Evolutionary conservation across 2,113 vertebrate genomes (phyloP), one percentile per base, ranked within the genome.

Genomic region (Dromiciops gliroides): DNA sequence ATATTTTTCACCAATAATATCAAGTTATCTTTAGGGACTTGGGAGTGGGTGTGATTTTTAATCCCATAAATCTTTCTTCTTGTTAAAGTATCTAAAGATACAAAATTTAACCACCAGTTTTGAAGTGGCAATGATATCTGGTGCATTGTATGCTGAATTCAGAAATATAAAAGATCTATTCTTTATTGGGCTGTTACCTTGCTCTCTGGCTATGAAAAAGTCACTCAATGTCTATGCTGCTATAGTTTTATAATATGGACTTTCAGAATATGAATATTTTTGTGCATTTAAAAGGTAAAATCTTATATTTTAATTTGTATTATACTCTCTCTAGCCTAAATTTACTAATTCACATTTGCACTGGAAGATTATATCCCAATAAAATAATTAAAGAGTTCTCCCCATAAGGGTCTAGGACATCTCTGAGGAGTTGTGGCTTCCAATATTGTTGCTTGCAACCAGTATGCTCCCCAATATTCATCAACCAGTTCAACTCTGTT

Each of bases 241-340:
- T 94, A 67, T n/a, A 94, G 89, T 50, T 92, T 93, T 90, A 3
- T 37, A 22, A 28, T 16, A 67, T 50, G 14, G 24, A 52, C 67
- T 67, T 37, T 91, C n/a, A n/a, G 26, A 93, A 11, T 1, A 89
- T 8, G 12, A n/a, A 51, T 16, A 16, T 94, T 47, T 14, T 37
- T 37, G 25, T 90, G 16, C 60, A 91, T 96, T 95, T 53, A 56
- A 92, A 49, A 94, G 89, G 8, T 7, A 37, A 50, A 37, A 94
- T 47, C 9, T 91, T 56, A 48, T 50, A 92, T 95, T 93, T 97
- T 89, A 93, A 94, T 11, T 56, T 96, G 22, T 48, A 1, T 8
- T 56, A 26, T 56, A 56, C 24, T 24, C 52, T 53, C 28, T 3
- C 22, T 60, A 9, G 28, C 28, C 9, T 60, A 60, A 60, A 8